Conservation (phyloP, 2,113 vertebrate genomes). For the Phaethornis superciliosus region DNA sequence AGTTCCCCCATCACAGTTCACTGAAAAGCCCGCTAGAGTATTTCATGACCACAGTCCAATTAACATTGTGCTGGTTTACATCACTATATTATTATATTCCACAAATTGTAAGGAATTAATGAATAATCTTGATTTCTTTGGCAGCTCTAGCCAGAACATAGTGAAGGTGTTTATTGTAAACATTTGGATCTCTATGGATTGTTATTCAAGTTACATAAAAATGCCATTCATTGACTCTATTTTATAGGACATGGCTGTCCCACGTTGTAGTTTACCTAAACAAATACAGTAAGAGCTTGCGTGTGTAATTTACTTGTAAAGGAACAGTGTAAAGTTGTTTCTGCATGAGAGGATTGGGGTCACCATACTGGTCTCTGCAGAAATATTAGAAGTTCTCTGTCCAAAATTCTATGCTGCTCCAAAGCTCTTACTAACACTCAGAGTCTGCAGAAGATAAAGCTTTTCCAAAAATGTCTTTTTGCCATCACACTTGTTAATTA, state of each 20-base stretch:
- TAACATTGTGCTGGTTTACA: background rate
- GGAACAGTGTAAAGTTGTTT: background rate
- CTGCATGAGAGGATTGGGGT: background rate
- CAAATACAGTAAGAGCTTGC: background rate
- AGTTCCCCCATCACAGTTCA: background rate
- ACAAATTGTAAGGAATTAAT: slow-evolving; percentile 7
- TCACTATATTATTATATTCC: background rate
- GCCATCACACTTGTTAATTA: background rate
- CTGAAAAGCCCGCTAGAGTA: background rate
- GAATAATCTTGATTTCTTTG: background rate
- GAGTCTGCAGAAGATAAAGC: background rate
- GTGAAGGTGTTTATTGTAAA: background rate
- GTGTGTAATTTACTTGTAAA: background rate
- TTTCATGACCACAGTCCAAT: background rate
- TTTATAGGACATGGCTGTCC: background rate
- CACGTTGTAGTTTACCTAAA: background rate
- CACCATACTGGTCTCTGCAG: background rate
- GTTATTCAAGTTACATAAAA: background rate
- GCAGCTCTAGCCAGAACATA: background rate
- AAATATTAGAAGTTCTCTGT: background rate
- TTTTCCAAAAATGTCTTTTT: background rate
- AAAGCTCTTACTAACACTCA: background rate
- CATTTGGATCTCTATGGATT: background rate
- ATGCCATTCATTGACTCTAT: background rate
- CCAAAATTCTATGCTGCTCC: background rate